Evolutionary conservation across 2,888 invertebrate genomes (phyloP).

Genomic region (Amblyjoppa fuscipennis): DNA sequence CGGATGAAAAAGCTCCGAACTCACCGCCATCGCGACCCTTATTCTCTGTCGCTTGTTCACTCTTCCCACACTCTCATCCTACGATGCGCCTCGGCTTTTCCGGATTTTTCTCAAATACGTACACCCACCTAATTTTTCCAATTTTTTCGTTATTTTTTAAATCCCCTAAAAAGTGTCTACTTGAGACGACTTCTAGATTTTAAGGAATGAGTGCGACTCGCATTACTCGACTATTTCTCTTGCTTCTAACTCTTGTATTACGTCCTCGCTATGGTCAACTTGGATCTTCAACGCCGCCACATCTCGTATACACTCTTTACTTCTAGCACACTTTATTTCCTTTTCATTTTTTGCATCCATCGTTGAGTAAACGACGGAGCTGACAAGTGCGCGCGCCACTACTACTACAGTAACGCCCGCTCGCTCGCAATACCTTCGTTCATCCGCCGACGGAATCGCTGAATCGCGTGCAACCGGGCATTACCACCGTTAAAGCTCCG

Average conservation of each 20-base stretch:
- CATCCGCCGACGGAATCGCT: conserved; percentile 65
- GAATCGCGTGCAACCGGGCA: conserved; percentile 76
- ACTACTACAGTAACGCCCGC: background rate
- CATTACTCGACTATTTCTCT: background rate
- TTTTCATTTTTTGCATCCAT: background rate
- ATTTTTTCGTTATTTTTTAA: too few species aligned
- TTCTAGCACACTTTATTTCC: background rate
- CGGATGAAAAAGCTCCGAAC: conserved; percentile 46
- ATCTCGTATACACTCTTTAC: background rate
- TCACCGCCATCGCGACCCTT: conserved; percentile 5
- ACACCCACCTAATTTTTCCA: background rate
- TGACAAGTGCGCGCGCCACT: conserved; percentile 3
- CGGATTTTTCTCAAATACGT: background rate
- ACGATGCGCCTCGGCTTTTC: background rate
- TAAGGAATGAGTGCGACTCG: background rate
- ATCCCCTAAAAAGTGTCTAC: background rate
- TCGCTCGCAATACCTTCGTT: conserved; percentile 57
- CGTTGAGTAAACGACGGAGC: background rate
- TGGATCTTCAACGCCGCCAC: background rate
- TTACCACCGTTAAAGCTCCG: conserved; percentile 73
- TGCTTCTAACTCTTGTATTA: background rate
- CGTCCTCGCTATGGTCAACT: background rate
- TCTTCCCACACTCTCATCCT: background rate
- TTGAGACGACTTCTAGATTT: background rate
- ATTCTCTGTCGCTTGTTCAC: background rate